Evolutionary conservation across 2,113 vertebrate genomes (phyloP).

Genomic region (Hippoglossus stenolepis): DNA sequence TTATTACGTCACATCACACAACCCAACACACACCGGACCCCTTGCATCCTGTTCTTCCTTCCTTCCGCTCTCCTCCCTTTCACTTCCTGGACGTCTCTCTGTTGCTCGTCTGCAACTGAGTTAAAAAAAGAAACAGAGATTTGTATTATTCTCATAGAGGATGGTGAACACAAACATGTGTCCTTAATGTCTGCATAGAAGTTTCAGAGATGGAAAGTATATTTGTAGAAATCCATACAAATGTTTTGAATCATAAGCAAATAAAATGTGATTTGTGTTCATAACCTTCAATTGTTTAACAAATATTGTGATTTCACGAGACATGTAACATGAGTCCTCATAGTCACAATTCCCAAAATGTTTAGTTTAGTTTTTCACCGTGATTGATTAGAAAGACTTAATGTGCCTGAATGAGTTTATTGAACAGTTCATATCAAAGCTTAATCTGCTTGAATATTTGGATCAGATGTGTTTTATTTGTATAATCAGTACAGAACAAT

Average conservation of each 20-base stretch:
- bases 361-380: no score
- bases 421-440: no score
- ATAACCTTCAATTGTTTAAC: neutral
- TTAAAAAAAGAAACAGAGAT: neutral
- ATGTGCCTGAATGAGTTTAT: no score
- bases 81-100: constrained; percentile 22
- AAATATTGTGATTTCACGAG: neutral
- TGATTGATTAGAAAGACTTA: no score
- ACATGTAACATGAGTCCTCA: neutral
- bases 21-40: neutral
- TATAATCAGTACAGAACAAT: no score
- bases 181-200: neutral
- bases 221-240: no score
- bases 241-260: no score
- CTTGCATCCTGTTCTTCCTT: neutral
- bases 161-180: neutral
- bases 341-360: neutral
- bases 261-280: no score
- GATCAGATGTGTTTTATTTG: no score
- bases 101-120: constrained; percentile 1
- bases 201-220: neutral
- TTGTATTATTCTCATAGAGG: neutral
- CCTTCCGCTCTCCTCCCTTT: neutral
- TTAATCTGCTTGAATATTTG: no score
- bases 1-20: neutral